Evolutionary conservation across 1,140 invertebrate species (phyloP).

Genomic region (Monomorium pharaonis): DNA sequence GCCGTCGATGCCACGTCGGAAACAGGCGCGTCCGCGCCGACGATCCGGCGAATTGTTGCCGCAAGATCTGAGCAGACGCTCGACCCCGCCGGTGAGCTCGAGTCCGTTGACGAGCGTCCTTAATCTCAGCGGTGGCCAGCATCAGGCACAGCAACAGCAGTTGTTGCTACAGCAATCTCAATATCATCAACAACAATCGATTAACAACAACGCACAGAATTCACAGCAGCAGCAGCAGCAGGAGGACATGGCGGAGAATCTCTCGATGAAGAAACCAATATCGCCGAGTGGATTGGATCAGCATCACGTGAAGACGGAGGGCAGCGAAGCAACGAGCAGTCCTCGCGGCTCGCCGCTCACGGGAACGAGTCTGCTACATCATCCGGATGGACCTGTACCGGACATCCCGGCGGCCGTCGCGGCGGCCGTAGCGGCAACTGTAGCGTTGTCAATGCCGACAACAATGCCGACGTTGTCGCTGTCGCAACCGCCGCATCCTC

Average conservation of each 20-base stretch:
- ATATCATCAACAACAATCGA: constrained; percentile 37
- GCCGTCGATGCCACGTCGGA: constrained; percentile 90
- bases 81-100: constrained; percentile 75
- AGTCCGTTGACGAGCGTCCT: constrained; percentile 79
- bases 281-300: constrained; percentile 70
- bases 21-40: constrained; percentile 92
- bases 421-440: constrained; percentile 85
- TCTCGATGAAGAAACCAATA: constrained; percentile 80
- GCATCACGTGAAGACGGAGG: constrained; percentile 79
- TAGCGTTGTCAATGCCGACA: constrained; percentile 87
- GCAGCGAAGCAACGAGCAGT: constrained; percentile 82
- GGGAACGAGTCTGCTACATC: constrained; percentile 76
- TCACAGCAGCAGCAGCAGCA: constrained; percentile 63
- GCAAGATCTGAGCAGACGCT: constrained; percentile 86
- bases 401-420: constrained; percentile 82
- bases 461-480: constrained; percentile 90
- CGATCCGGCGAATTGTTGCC: constrained; percentile 91
- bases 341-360: constrained; percentile 81
- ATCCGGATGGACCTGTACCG: constrained; percentile 78
- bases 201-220: constrained; percentile 26
- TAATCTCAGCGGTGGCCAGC: constrained; percentile 71
- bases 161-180: constrained; percentile 64
- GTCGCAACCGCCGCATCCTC: constrained; percentile 90
- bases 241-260: constrained; percentile 83
- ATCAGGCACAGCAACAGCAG: constrained; percentile 53